phyloP scores from a whole-genome alignment of 2,797 vertebrate species.

The Thamnophis elegans region DNA sequence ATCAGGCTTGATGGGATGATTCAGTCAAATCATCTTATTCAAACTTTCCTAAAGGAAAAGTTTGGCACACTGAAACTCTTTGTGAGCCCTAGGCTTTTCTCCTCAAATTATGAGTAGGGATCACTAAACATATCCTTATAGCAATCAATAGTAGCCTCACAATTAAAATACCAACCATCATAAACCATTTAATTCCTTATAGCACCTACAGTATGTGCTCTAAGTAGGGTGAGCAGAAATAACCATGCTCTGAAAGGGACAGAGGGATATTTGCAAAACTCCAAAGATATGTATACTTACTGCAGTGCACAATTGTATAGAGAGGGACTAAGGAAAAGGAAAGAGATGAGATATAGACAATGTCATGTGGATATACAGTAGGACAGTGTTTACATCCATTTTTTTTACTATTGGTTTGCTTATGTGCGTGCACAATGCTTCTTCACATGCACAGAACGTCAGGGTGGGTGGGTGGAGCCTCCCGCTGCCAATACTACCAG shows the following conservation, averaged over 20 bases:
- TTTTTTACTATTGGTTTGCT: no score
- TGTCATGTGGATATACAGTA: not conserved
- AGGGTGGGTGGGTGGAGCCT: no score
- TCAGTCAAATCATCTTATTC: not conserved
- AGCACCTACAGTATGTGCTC: not conserved
- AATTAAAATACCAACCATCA: not conserved
- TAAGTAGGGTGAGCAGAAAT: not conserved
- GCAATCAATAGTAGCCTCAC: not conserved
- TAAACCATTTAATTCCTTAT: not conserved
- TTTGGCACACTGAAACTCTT: not conserved
- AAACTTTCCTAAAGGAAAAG: not conserved
- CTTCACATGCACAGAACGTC: no score
- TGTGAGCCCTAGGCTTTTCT: not conserved
- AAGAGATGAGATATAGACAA: not conserved
- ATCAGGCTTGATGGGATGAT: not conserved
- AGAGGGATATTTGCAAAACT: not conserved
- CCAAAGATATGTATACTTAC: not conserved
- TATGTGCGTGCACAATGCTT: no score
- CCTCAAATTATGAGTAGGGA: not conserved
- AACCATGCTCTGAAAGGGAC: not conserved
- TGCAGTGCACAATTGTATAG: not conserved
- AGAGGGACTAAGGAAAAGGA: not conserved
- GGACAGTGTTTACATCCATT: not conserved
- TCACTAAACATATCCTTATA: not conserved
- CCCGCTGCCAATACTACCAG: no score